These are phyloP conservation scores for Pheosia tremula DNA, from an alignment of 2,888 invertebrate species.

Conservation along the genomic window DNA sequence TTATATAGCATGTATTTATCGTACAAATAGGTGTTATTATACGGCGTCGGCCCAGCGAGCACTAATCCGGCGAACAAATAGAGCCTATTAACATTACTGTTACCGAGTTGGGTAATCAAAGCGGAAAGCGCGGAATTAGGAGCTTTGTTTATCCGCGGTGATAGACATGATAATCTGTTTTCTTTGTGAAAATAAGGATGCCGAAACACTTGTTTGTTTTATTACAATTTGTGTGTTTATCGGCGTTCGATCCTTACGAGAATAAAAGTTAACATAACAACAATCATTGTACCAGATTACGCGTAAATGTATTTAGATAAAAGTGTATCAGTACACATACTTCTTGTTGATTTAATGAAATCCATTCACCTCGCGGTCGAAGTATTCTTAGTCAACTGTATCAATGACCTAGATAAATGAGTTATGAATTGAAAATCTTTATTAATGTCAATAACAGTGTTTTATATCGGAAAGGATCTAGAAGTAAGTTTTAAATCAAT, in stretches of 20 bases:
- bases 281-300: too few species aligned
- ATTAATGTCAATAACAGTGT: too few species aligned
- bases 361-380: too few species aligned
- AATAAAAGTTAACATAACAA: too few species aligned
- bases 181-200: not conserved
- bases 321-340: too few species aligned
- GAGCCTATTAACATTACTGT: conserved; percentile 31
- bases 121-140: not conserved
- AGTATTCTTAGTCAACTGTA: too few species aligned
- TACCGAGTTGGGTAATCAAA: conserved; percentile 11
- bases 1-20: not conserved
- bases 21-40: not conserved
- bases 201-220: not conserved
- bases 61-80: conserved; percentile 31
- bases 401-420: too few species aligned
- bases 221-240: not conserved
- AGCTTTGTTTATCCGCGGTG: conserved; percentile 11
- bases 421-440: too few species aligned
- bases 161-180: not conserved
- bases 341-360: too few species aligned
- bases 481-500: not conserved
- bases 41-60: conserved; percentile 13
- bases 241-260: too few species aligned
- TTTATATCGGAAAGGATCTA: not conserved
- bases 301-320: too few species aligned